phyloP scores from a whole-genome alignment of 2,113 vertebrate genomes.

The Ondatra zibethicus region DNA sequence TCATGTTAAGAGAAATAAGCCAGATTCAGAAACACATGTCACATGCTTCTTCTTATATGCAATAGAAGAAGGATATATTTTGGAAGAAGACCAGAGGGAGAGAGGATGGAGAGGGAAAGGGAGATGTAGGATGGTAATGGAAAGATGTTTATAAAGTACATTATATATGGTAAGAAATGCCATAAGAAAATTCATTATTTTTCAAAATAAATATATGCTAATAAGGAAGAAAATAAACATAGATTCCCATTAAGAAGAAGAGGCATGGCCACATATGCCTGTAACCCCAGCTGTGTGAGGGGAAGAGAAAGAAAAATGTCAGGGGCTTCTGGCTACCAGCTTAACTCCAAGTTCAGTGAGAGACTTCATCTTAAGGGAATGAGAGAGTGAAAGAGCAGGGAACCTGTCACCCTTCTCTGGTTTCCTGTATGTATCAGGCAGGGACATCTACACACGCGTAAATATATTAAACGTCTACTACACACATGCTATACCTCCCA shows the following conservation, averaged over 20 bases:
- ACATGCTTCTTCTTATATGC: not conserved
- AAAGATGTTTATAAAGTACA: not conserved
- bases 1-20: not conserved
- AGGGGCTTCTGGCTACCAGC: not conserved
- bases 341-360: not conserved
- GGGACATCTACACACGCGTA: not conserved
- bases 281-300: not conserved
- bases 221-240: not conserved
- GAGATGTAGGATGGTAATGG: not conserved
- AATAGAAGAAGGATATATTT: not conserved
- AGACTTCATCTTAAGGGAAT: not conserved
- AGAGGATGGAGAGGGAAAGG: not conserved
- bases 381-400: not conserved
- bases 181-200: not conserved
- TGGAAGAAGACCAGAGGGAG: not conserved
- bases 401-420: not conserved
- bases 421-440: not conserved
- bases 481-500: not conserved
- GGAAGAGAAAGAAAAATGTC: not conserved
- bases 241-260: not conserved
- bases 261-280: not conserved
- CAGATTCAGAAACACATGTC: not conserved
- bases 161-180: not conserved
- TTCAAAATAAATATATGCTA: not conserved
- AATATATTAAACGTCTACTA: not conserved